Conservation (phyloP, 1,140 invertebrate genomes). For the Stenopsyche tienmushanensis region DNA sequence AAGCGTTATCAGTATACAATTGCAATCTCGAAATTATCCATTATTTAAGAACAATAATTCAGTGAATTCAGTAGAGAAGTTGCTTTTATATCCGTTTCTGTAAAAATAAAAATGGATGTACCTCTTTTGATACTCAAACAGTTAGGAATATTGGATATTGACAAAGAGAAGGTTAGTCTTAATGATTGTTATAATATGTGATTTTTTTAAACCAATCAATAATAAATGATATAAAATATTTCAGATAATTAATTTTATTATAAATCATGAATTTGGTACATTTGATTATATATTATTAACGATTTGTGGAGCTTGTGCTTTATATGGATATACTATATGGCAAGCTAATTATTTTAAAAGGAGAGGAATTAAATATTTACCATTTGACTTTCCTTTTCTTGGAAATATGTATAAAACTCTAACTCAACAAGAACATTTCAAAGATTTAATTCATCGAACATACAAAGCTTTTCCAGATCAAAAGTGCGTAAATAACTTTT, state of each 20-base stretch:
- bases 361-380: conserved; percentile 9
- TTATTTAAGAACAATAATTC: too few relatives aligned
- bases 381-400: conserved; percentile 8
- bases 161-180: background rate
- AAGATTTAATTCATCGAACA: background rate
- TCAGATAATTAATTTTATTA: too few relatives aligned
- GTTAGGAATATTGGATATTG: too few relatives aligned
- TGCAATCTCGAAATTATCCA: too few relatives aligned
- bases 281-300: background rate
- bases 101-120: too few relatives aligned
- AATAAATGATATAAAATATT: too few relatives aligned
- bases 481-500: background rate
- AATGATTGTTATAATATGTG: background rate
- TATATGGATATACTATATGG: too few relatives aligned
- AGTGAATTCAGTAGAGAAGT: too few relatives aligned
- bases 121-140: background rate
- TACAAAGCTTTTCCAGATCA: too few relatives aligned
- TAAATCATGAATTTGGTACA: background rate
- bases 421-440: background rate
- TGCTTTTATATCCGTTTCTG: too few relatives aligned
- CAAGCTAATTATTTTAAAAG: conserved; percentile 12
- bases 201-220: background rate
- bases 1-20: too few relatives aligned
- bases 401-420: conserved; percentile 7
- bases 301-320: background rate